Base-by-base conservation (phyloP, 2,888 invertebrate genomes). In the Papilio gigon region DNA sequence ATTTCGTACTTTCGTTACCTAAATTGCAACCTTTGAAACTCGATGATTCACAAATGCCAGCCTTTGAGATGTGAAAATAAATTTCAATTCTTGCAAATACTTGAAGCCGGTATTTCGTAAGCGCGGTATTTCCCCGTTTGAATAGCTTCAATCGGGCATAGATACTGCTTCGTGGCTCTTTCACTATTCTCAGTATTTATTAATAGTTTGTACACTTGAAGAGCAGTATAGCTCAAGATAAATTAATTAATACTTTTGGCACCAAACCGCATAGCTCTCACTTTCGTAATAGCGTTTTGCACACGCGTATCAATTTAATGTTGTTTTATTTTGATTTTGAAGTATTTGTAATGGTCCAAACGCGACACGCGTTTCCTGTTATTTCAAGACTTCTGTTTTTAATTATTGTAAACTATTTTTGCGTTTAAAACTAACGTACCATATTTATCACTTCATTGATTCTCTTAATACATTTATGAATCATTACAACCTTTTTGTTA, bases 221-320 rank as follows among this genome's bases (percentile, higher is more conserved):
- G 17, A 30, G n/a, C n/a, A 9, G n/a, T 40, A 25, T 40, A 67
- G 53, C 42, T n/a, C 37, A 63, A 59, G 30, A 63, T 50, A 44
- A 42, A 58, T 68, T 62, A 68, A 68, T 68, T 64, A 59, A 59
- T 27, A 50, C 44, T 50, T 47, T 68, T 68, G 59, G 64, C 68
- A 68, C 50, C 35, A 33, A 47, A 30, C 50, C 30, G 37, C 47
- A 64, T 64, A 47, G 50, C 59, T 47, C n/a, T 35, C 44, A 35
- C 62, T 62, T 20, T 67, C 42, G 56, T 61, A 44, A 56, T 62
- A 61, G 22, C 44, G 33, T 62, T 47, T 47, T 59, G 37, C 66
- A 47, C 47, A 30, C 47, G 27, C 47, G 37, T 47, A 58, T 50
- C 47, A 37, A 37, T 64, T 25, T 27, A 20, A 56, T 47, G 5